Conservation (phyloP, 23 tunicate genomes). For the Oikopleura vanhoeffeni region DNA sequence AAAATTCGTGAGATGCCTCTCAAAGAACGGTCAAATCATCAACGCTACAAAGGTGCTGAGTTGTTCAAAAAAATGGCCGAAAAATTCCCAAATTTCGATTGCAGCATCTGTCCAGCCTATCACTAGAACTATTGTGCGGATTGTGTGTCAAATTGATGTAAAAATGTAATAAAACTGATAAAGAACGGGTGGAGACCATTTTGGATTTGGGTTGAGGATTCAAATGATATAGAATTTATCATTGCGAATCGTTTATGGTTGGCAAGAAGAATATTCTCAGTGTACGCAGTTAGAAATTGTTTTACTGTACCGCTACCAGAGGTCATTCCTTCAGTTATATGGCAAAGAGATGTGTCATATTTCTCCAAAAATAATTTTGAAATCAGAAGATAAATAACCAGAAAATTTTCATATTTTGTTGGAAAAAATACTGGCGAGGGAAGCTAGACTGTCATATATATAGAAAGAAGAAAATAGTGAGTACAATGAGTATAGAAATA, state of each 20-base stretch:
- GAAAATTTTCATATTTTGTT: too few relatives aligned
- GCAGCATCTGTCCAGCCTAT: slow-evolving; percentile 78
- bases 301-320: slow-evolving; percentile 73
- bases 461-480: too few relatives aligned
- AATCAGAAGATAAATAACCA: too few relatives aligned
- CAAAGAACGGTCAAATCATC: slow-evolving; percentile 48
- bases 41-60: slow-evolving; percentile 39
- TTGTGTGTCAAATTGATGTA: slow-evolving; percentile 30
- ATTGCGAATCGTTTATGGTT: slow-evolving; percentile 53
- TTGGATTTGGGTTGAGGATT: slow-evolving; percentile 99
- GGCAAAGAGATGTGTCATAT: too few relatives aligned
- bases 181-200: slow-evolving; percentile 43
- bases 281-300: slow-evolving; percentile 31
- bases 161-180: slow-evolving; percentile 32
- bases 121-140: slow-evolving; percentile 75
- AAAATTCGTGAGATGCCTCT: slow-evolving; percentile 41
- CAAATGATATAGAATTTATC: slow-evolving; percentile 77
- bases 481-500: too few relatives aligned
- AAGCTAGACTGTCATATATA: too few relatives aligned
- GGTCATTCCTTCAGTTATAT: slow-evolving; percentile 73
- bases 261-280: slow-evolving; percentile 57
- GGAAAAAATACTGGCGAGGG: too few relatives aligned
- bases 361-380: too few relatives aligned
- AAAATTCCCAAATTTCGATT: slow-evolving; percentile 38
- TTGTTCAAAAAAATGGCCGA: slow-evolving; percentile 32